These are phyloP conservation scores for Blennius ocellaris DNA, from an alignment of 2,113 vertebrate genomes.

Conservation along the genomic window DNA sequence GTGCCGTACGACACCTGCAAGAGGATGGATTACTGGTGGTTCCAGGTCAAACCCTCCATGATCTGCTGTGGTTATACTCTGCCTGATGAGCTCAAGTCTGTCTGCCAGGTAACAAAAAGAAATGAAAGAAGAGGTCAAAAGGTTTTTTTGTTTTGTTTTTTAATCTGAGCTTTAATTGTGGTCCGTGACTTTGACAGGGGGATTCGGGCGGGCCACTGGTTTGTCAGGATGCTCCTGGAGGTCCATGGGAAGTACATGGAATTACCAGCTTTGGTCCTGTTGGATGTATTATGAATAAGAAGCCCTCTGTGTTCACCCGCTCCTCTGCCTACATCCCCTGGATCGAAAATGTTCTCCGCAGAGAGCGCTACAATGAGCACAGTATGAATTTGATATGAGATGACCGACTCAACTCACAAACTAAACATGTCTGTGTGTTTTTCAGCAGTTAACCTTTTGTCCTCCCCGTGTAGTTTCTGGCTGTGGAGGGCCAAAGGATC, in stretches of 20 bases:
- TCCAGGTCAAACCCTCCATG: constrained; percentile 85
- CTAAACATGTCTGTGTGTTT: constrained; percentile 15
- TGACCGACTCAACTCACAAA: constrained; percentile 17
- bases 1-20: constrained; percentile 81
- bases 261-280: constrained; percentile 86
- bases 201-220: constrained; percentile 85
- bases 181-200: constrained; percentile 66
- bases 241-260: constrained; percentile 81
- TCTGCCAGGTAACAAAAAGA: constrained; percentile 77
- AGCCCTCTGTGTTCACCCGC: constrained; percentile 84
- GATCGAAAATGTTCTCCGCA: constrained; percentile 80
- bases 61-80: constrained; percentile 83
- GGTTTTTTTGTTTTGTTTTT: not conserved
- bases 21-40: constrained; percentile 85
- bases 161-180: constrained; percentile 1
- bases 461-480: constrained; percentile 74
- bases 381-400: constrained; percentile 69
- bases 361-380: constrained; percentile 75
- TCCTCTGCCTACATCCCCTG: constrained; percentile 81
- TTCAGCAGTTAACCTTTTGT: constrained; percentile 34
- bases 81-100: constrained; percentile 84
- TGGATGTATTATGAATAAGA: constrained; percentile 85
- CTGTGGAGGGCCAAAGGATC: constrained; percentile 77
- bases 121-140: not conserved
- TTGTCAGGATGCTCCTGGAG: constrained; percentile 68